Conservation (phyloP, 2,888 invertebrate species). For the Ceraclea dissimilis region DNA sequence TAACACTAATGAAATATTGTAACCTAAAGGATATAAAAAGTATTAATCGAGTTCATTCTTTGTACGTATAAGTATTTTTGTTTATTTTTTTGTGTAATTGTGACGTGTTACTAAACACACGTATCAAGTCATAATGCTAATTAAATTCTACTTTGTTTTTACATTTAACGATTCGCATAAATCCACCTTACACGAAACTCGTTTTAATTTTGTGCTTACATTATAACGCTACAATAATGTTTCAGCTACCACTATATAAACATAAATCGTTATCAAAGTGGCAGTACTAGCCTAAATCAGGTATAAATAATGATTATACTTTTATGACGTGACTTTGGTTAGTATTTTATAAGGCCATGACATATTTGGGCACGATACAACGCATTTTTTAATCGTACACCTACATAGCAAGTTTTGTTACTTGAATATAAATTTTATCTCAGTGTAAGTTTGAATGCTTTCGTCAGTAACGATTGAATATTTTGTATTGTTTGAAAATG, state of each 20-base stretch:
- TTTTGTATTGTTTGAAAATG: too few relatives aligned
- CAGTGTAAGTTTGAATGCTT: too few relatives aligned
- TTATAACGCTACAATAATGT: slow-evolving; percentile 3
- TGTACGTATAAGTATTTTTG: too few relatives aligned
- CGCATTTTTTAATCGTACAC: too few relatives aligned
- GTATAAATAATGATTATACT: slow-evolving; percentile 18
- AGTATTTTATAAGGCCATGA: slow-evolving; percentile 10
- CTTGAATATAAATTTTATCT: too few relatives aligned
- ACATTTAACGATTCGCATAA: neutral
- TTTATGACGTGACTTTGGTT: slow-evolving; percentile 14
- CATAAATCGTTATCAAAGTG: slow-evolving; percentile 12
- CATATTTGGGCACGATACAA: neutral
- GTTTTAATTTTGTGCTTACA: neutral
- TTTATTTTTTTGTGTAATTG: too few relatives aligned
- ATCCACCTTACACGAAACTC: neutral
- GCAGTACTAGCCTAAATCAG: slow-evolving; percentile 9
- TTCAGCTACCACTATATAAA: slow-evolving; percentile 4
- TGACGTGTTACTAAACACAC: too few relatives aligned
- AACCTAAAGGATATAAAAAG: too few relatives aligned
- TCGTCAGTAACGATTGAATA: too few relatives aligned
- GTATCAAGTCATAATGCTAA: neutral
- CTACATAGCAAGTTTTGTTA: too few relatives aligned
- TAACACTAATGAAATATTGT: too few relatives aligned
- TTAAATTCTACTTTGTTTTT: neutral
- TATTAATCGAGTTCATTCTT: too few relatives aligned